These are phyloP conservation scores for Whitmania pigra DNA, from an alignment of 1,140 invertebrate genomes.

Conservation along the genomic window DNA sequence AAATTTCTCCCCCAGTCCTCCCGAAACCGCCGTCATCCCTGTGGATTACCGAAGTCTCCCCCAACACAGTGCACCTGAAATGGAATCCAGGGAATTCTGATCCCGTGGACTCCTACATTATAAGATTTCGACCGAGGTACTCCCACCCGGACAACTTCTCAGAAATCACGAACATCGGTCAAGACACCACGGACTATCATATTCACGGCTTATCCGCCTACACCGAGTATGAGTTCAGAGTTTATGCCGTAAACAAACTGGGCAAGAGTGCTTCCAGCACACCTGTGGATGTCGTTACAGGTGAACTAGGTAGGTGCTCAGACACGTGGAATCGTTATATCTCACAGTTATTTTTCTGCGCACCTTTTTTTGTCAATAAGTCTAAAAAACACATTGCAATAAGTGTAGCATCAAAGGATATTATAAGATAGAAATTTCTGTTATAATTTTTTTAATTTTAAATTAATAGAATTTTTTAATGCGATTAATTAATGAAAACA, in stretches of 20 bases:
- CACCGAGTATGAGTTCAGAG: conserved; percentile 86
- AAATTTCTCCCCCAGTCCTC: conserved; percentile 51
- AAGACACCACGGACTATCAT: conserved; percentile 64
- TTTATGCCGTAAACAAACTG: conserved; percentile 83
- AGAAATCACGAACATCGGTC: conserved; percentile 80
- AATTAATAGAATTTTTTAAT: no score
- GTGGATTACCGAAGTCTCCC: conserved; percentile 75
- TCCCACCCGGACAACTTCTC: conserved; percentile 40
- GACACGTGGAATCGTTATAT: conserved; percentile 43
- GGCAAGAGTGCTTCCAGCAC: conserved; percentile 73
- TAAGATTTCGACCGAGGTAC: conserved; percentile 85
- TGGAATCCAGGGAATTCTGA: conserved; percentile 70
- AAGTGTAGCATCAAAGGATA: no score
- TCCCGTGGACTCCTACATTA: conserved; percentile 81
- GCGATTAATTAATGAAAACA: no score
- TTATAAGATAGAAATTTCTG: no score
- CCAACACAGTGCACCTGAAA: conserved; percentile 72
- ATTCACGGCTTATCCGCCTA: conserved; percentile 76
- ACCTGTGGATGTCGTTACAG: conserved; percentile 76
- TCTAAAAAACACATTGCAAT: background rate
- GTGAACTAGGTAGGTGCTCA: conserved; percentile 66
- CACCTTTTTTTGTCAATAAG: background rate
- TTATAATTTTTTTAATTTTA: no score
- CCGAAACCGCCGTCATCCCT: conserved; percentile 76
- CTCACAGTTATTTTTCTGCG: background rate